These are phyloP conservation scores for Falco naumanni DNA, from an alignment of 2,797 vertebrate species.

Conservation along the genomic window DNA sequence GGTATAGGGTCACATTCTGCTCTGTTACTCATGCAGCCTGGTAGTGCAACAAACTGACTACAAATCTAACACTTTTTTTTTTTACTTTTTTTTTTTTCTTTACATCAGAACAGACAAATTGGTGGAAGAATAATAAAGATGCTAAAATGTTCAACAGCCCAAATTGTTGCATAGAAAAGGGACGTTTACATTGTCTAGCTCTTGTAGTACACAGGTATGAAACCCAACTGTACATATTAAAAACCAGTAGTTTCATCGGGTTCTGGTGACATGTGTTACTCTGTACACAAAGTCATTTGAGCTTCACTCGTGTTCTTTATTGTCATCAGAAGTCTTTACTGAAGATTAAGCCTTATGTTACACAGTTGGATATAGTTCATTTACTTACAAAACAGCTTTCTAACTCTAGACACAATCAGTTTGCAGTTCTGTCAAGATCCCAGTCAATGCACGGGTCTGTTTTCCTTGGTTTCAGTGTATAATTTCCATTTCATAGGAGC, in stretches of 20 bases:
- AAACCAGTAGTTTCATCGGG: constrained; percentile 45
- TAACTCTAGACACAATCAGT: constrained; percentile 19
- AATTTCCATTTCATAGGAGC: constrained; percentile 61
- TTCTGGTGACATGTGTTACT: constrained; percentile 47
- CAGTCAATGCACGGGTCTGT: constrained; percentile 33
- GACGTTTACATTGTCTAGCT: constrained; percentile 44
- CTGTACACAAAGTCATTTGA: constrained; percentile 45
- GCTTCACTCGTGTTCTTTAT: constrained; percentile 45
- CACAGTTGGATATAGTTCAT: not conserved
- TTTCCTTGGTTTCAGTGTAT: constrained; percentile 45
- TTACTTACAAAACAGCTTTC: not conserved
- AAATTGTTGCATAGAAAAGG: constrained; percentile 36
- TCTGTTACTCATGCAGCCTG: constrained; percentile 52
- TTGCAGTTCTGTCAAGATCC: constrained; percentile 24
- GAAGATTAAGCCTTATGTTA: constrained; percentile 54
- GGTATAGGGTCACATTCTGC: constrained; percentile 56
- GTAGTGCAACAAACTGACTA: constrained; percentile 38
- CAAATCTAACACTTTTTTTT: not conserved
- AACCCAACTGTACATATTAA: constrained; percentile 42
- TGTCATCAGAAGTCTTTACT: constrained; percentile 44
- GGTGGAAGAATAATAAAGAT: constrained; percentile 29
- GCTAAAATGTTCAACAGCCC: constrained; percentile 33
- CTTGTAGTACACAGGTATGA: constrained; percentile 50
- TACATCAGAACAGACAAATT: constrained; percentile 14
- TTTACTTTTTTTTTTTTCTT: not conserved